Base-by-base conservation (phyloP, 2,888 invertebrate genomes). In the Lamproptera curius region DNA sequence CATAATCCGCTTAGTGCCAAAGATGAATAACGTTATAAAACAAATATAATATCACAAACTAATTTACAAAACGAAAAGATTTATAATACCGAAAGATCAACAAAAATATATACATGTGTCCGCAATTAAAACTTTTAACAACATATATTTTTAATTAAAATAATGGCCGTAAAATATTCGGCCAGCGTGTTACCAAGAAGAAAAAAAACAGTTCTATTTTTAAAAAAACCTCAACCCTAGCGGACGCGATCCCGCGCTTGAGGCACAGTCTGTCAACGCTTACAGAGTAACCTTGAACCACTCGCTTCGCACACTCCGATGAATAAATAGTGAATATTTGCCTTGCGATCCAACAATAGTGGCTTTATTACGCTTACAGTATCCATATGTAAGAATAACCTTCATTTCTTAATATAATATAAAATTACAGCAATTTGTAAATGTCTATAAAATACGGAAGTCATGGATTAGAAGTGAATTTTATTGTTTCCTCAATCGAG, bases 321-420 rank as follows among this genome's bases (percentile, higher is more conserved):
- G 49, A 50, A 50, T 44, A 49, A 44, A 44, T 43, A 49, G 39
- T 44, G 49, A 43, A 49, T 49, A 49, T 50, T 50, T 50, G 44
- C 37, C 31, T 41, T 44, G 43, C 15, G 44, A 44, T 36, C 9
- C 26, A 13, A 50, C 41, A 44, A 43, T 39, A 36, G 40, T 14
- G 33, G 16, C 36, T 45, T 50, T 44, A 45, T 44, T 41, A n/a
- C 44, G 13, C 20, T 28, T 9, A 5, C 28, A 28, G n/a, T n/a
- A n/a, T n/a, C n/a, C n/a, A n/a, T n/a, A n/a, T n/a, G 28, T n/a
- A 28, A 28, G n/a, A 28, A 28, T 4, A 23, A 23, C 23, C 23
- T 23, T 6, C 5, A 23, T 23, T 23, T 23, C 8, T 23, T 23
- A 23, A 23, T 6, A 8, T 23, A 23, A 8, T 16, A n/a, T n/a